Evolutionary conservation across 2,797 vertebrate genomes (phyloP), one percentile per base, ranked within the genome.

Genomic region (Lithobates pipiens): DNA sequence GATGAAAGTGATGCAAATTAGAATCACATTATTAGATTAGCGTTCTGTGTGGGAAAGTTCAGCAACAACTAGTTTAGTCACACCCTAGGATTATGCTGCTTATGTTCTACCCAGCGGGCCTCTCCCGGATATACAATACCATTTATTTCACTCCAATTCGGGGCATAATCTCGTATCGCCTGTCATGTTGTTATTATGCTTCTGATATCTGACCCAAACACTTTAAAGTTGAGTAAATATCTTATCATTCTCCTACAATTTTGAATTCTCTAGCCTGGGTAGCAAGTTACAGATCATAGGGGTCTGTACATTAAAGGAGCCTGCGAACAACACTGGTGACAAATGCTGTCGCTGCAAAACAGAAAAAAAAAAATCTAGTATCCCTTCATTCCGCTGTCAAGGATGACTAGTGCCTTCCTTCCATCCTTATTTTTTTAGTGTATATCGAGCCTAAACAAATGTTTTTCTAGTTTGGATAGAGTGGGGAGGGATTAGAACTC

Each of bases 81-180:
- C 39, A 68, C 77, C 77, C 39, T 25, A 65, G 25, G 63, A 78
- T 78, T 78, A 78, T 34, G 27, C 39, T 29, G 57, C 34, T 18
- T 15, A 1, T 36, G 29, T 63, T 23, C 21, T 13, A 39, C 23
- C 54, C 32, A n/a, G 32, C 10, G 9, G 34, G n/a, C 57, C 10
- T 46, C 5, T 68, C 36, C 70, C 9, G 25, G 76, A 78, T 46
- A 78, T 78, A 25, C 63, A 27, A 46, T 46, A 78, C 23, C 25
- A 36, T 39, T 29, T 36, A 18, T 50, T 50, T 50, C 25, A 23
- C 21, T 10, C 42, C 10, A 46, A 13, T 25, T 46, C 13, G 8
- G 18, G 34, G 34, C 69, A 9, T 42, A 42, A 72, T 72, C 36
- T n/a, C 15, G 36, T 42, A n/a, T 42, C 39, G 39, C 9, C 70